These are phyloP conservation scores for Nannoperca australis DNA, from an alignment of 2,797 vertebrate species.

Conservation along the genomic window DNA sequence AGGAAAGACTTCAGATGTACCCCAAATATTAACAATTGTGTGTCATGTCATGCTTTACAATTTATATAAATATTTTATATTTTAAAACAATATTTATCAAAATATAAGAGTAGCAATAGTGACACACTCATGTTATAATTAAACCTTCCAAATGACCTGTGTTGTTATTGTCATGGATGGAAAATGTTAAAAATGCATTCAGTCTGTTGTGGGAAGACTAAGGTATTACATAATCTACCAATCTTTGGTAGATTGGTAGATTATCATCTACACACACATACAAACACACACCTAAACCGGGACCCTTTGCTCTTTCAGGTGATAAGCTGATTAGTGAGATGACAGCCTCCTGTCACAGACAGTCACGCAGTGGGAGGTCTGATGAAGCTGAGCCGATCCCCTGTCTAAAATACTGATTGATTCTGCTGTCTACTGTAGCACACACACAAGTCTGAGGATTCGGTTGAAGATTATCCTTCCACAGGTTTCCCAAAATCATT, in stretches of 20 bases:
- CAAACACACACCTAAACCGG: neutral
- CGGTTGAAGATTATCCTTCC: slow-evolving; percentile 35
- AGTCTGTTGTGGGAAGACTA: slow-evolving; percentile 8
- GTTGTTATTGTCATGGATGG: neutral
- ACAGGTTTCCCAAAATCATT: slow-evolving; percentile 7
- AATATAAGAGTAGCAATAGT: neutral
- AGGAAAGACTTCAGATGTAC: neutral
- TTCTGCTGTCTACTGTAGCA: neutral
- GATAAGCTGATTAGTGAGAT: slow-evolving; percentile 69
- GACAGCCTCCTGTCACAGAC: slow-evolving; percentile 42
- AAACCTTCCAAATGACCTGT: neutral
- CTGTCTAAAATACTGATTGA: slow-evolving; percentile 36
- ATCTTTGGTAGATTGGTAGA: neutral
- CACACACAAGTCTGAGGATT: slow-evolving; percentile 7
- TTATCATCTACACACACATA: no score
- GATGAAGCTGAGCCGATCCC: slow-evolving; percentile 40
- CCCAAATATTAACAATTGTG: neutral
- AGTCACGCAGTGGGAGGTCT: slow-evolving; percentile 43
- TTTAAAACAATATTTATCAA: neutral
- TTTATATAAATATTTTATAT: neutral
- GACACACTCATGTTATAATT: neutral
- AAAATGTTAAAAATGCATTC: slow-evolving; percentile 13
- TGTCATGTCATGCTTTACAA: neutral
- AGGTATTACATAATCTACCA: slow-evolving; percentile 45
- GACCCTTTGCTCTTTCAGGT: slow-evolving; percentile 60